Base-by-base conservation (phyloP, 1,140 invertebrate genomes). In the Anoplolepis gracilipes region DNA sequence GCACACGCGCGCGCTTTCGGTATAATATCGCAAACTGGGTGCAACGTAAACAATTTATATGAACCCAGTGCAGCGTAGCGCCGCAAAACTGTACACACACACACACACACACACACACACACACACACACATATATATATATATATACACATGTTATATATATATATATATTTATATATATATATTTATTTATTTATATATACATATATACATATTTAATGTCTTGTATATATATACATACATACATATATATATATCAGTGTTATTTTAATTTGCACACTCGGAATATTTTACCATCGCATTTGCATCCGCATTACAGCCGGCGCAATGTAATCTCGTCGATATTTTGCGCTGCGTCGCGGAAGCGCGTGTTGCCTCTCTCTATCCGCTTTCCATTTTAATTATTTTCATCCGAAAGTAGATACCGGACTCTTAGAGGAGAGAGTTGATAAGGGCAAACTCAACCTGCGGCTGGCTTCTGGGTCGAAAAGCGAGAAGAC, bases 251-350 rank as follows among this genome's bases (percentile, higher is more conserved):
- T 94, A 93, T 93, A 93, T 94, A 93, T 94, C 91, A 92, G 92
- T 92, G 92, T 94, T 93, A 94, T 94, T 94, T 93, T 94, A 94
- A 94, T 94, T 94, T 92, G 91, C 93, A 90, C 89, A 93, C 92
- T 92, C 89, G 90, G 94, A 94, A 94, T 94, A 94, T 94, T 94
- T 94, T 93, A 94, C 92, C 92, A 93, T 94, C 90, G 89, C 90
- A 94, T 94, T 94, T 94, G 92, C 93, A 94, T 94, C 88, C 91
- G 91, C 90, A 94, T 94, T 94, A 93, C 92, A 94, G 88, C 87
- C 89, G 77, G 89, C 90, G 92, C 92, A 92, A 93, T 93, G 93
- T 94, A 94, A 94, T 94, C 93, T 94, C 92, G 93, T 94, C 94
- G 93, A 94, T 94, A 94, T 94, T 94, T 94, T 88, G 93, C 91